Percentiles rank a stretch among this genome's conserved stretches.
Conservation (phyloP, 37 sponge, comb jelly and placozoan genomes). For the Ianthella basta region DNA sequence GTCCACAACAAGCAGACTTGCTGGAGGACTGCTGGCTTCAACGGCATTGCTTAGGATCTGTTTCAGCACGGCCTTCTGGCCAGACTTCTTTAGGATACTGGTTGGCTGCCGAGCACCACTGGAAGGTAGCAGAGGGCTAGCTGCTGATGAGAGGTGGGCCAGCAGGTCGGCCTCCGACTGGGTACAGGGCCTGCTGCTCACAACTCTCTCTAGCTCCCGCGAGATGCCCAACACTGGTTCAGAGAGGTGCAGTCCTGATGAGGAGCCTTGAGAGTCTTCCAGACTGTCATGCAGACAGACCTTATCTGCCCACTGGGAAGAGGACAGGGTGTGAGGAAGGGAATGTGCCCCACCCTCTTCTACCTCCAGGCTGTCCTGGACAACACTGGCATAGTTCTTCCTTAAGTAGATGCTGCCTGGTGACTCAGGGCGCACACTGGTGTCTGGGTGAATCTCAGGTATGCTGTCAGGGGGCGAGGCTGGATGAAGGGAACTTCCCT, state of each 20-base stretch:
- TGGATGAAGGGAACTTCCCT: too few relatives aligned
- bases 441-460: too few relatives aligned
- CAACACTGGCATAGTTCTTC: neutral
- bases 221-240: slow-evolving; percentile 27
- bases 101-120: neutral
- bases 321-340: neutral
- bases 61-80: slow-evolving; percentile 15
- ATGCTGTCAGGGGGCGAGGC: too few relatives aligned
- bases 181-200: neutral
- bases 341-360: too few relatives aligned
- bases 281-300: slow-evolving; percentile 8
- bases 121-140: neutral
- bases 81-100: slow-evolving; percentile 28
- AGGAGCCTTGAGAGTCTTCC: neutral
- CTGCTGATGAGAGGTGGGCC: neutral
- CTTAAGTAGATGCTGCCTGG: neutral
- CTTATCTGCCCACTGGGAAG: slow-evolving; percentile 12
- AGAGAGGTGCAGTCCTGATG: slow-evolving; percentile 20
- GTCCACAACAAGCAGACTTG: neutral
- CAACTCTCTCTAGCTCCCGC: neutral
- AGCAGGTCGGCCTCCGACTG: neutral
- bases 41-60: slow-evolving; percentile 9
- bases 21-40: neutral
- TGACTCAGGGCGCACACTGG: too few relatives aligned
- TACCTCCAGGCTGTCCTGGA: neutral